Conservation (phyloP, 2,888 invertebrate genomes). For the Busseola fusca region DNA sequence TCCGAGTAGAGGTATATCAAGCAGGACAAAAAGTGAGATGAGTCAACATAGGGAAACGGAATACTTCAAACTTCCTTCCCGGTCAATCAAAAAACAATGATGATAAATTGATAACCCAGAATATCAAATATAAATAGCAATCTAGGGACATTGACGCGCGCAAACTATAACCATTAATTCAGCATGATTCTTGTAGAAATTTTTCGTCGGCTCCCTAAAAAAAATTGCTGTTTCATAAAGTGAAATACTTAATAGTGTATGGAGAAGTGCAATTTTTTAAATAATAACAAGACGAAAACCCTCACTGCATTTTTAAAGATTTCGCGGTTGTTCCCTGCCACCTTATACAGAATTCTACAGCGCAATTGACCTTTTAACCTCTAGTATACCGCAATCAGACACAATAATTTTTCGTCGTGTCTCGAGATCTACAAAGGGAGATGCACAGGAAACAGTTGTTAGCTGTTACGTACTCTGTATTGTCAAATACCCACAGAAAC, state of each 20-base stretch:
- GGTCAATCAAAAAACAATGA: conserved; percentile 3
- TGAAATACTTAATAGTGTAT: too few relatives aligned
- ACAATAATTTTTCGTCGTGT: conserved; percentile 21
- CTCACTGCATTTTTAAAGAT: too few relatives aligned
- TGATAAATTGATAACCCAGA: not conserved
- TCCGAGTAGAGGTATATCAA: not conserved
- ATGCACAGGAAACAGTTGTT: conserved; percentile 44
- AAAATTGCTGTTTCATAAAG: not conserved
- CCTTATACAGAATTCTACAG: not conserved
- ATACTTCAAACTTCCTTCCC: conserved; percentile 5
- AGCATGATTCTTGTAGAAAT: not conserved
- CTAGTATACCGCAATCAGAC: conserved; percentile 8
- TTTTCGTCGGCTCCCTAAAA: too few relatives aligned
- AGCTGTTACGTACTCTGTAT: conserved; percentile 20
- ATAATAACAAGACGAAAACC: not conserved
- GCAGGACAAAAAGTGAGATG: not conserved
- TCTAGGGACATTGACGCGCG: not conserved
- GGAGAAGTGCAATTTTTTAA: not conserved
- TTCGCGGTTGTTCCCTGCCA: not conserved
- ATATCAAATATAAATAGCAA: not conserved
- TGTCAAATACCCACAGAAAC: conserved; percentile 32
- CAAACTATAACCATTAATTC: not conserved
- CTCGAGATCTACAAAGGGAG: conserved; percentile 19
- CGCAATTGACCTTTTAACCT: not conserved
- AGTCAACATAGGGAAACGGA: not conserved